Evolutionary conservation across 2,888 invertebrate genomes (phyloP).

Genomic region (Athalia circularis): DNA sequence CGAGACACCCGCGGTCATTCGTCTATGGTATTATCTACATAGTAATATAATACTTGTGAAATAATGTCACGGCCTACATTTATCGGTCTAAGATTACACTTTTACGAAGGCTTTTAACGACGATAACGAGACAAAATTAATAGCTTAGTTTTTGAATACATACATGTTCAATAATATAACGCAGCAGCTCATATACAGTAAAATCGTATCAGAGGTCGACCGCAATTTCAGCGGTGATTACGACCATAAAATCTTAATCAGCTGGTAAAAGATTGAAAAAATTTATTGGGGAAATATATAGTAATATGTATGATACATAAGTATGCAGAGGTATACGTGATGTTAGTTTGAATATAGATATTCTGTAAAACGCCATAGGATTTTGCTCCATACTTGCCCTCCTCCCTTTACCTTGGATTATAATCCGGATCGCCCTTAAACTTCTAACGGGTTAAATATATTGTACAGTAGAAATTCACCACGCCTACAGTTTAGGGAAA

Average conservation of each 20-base stretch:
- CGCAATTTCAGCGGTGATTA: constrained; percentile 12
- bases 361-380: not conserved
- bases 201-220: constrained; percentile 7
- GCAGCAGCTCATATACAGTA: not conserved
- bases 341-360: too few species aligned
- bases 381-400: too few species aligned
- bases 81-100: constrained; percentile 30
- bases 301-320: not conserved
- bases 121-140: not conserved
- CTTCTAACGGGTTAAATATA: constrained; percentile 39
- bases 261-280: constrained; percentile 15
- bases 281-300: constrained; percentile 39
- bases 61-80: constrained; percentile 36
- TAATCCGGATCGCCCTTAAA: constrained; percentile 18
- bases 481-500: constrained; percentile 69
- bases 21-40: not conserved
- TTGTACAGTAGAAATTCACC: constrained; percentile 49
- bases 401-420: not conserved
- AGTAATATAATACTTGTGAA: constrained; percentile 24
- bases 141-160: constrained; percentile 10
- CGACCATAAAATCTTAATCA: not conserved
- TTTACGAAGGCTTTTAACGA: constrained; percentile 25
- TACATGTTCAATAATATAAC: not conserved
- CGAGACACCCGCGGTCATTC: constrained; percentile 26
- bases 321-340: not conserved